phyloP scores from a whole-genome alignment of 1,140 invertebrate genomes.

The Euwallacea similis region DNA sequence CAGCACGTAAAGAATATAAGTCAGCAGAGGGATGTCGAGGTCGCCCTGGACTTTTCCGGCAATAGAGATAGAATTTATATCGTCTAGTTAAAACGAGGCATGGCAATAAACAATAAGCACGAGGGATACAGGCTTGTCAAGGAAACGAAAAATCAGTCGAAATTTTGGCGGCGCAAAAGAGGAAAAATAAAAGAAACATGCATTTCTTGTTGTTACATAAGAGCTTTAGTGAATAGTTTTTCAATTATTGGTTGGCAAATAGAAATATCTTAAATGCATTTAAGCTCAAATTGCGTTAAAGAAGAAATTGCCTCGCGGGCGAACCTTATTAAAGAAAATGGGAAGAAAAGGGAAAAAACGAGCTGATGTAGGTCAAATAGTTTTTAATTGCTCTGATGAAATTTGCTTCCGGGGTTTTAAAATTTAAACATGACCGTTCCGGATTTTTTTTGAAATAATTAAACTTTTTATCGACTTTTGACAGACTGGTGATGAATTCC shows the following conservation, averaged over 20 bases:
- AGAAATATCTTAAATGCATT: neutral
- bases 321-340: too few relatives aligned
- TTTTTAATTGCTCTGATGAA: too few relatives aligned
- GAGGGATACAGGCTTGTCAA: neutral
- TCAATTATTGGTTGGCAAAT: neutral
- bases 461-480: too few relatives aligned
- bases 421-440: too few relatives aligned
- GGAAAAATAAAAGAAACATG: neutral
- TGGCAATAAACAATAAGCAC: neutral
- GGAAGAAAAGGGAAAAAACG: too few relatives aligned
- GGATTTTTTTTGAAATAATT: too few relatives aligned
- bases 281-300: too few relatives aligned
- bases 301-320: too few relatives aligned
- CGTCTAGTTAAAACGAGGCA: conserved; percentile 6
- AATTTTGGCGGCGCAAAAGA: neutral
- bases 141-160: neutral
- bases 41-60: conserved; percentile 6
- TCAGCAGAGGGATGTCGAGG: neutral
- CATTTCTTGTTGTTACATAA: neutral
- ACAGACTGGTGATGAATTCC: too few relatives aligned
- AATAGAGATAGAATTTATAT: conserved; percentile 11
- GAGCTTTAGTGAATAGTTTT: neutral
- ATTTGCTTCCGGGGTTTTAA: too few relatives aligned
- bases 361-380: too few relatives aligned
- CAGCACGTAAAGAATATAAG: conserved; percentile 11